phyloP scores from a whole-genome alignment of 1,140 invertebrate genomes.

The Drosophila oshimai region DNA sequence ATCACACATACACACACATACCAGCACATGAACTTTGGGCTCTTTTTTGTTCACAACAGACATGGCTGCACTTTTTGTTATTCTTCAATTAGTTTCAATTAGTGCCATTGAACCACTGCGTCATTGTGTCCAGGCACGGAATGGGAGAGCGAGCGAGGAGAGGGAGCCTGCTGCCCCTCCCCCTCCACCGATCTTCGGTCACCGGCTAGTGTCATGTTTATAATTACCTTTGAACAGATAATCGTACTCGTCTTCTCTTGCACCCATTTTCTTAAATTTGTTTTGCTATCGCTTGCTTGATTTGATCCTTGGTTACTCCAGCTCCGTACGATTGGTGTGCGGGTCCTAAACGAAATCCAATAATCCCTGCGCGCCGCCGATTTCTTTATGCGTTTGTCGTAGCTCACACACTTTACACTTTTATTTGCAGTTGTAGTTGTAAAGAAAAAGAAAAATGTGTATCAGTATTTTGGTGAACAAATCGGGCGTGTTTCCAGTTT shows the following conservation, averaged over 20 bases:
- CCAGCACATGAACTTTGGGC: conserved; percentile 23
- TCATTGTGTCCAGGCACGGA: conserved; percentile 38
- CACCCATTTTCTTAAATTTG: conserved; percentile 89
- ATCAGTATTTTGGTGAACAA: conserved; percentile 47
- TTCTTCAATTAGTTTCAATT: conserved; percentile 76
- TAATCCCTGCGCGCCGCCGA: conserved; percentile 72
- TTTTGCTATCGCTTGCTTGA: conserved; percentile 42
- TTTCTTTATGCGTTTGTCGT: conserved; percentile 69
- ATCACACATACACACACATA: conserved; percentile 23
- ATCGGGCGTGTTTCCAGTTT: conserved; percentile 1
- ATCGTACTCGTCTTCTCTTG: conserved; percentile 99
- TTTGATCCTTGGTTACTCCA: conserved; percentile 11
- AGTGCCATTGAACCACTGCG: conserved; percentile 62
- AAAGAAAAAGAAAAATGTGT: conserved; percentile 73
- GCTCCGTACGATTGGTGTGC: conserved; percentile 36
- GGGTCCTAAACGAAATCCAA: conserved; percentile 62
- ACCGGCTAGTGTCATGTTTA: conserved; percentile 45
- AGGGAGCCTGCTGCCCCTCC: conserved; percentile 3
- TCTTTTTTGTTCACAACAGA: too few species aligned
- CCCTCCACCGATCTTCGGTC: not conserved
- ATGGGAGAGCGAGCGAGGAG: not conserved
- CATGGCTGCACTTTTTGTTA: conserved; percentile 60
- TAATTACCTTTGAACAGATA: conserved; percentile 99
- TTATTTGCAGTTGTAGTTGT: conserved; percentile 71
- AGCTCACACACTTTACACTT: conserved; percentile 75